Conservation (phyloP, 1,140 invertebrate genomes). For the Bombus balteatus region DNA sequence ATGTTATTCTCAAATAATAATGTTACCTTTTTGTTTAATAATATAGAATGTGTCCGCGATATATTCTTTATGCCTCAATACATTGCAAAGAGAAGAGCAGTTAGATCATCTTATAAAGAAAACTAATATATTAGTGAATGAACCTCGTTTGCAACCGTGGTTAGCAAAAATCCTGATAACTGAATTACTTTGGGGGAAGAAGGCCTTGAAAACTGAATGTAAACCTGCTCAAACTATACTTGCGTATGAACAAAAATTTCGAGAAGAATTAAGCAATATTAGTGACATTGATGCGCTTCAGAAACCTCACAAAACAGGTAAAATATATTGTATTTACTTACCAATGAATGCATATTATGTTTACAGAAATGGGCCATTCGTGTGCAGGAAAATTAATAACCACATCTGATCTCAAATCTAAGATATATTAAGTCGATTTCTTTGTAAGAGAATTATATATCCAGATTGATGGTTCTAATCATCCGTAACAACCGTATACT, state of each 20-base stretch:
- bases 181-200: slow-evolving; percentile 92
- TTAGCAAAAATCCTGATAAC: slow-evolving; percentile 90
- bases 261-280: slow-evolving; percentile 75
- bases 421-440: slow-evolving; percentile 27
- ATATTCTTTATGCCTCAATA: slow-evolving; percentile 88
- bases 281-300: slow-evolving; percentile 44
- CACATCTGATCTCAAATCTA: slow-evolving; percentile 37
- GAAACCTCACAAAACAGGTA: slow-evolving; percentile 74
- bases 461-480: slow-evolving; percentile 77
- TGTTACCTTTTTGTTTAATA: background rate
- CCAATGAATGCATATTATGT: slow-evolving; percentile 68
- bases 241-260: slow-evolving; percentile 85
- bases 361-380: slow-evolving; percentile 73
- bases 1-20: slow-evolving; percentile 1
- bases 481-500: slow-evolving; percentile 79
- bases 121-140: slow-evolving; percentile 86
- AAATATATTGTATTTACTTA: slow-evolving; percentile 64
- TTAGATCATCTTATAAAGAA: slow-evolving; percentile 86
- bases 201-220: slow-evolving; percentile 85
- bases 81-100: slow-evolving; percentile 86
- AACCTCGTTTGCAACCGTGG: slow-evolving; percentile 87
- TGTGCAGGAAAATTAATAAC: slow-evolving; percentile 22
- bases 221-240: slow-evolving; percentile 88
- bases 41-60: slow-evolving; percentile 87
- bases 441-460: slow-evolving; percentile 30